Evolutionary conservation across 2,797 vertebrate species (phyloP), one percentile per base, ranked within the genome.

Genomic region (Crocidura indochinensis): DNA sequence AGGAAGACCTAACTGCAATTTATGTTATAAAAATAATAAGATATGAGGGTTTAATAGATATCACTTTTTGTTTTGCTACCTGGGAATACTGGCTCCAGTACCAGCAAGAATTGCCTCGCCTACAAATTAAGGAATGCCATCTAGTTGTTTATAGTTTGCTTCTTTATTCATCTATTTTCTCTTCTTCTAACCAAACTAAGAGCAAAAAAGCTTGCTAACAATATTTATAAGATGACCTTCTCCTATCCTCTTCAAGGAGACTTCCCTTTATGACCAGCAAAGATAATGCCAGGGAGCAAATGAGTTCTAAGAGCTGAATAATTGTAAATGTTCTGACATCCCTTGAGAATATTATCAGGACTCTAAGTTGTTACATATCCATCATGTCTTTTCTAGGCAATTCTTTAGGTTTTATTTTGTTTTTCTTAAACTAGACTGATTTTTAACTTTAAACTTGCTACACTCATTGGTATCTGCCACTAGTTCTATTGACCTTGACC

Each of bases 21-120:
- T 95, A 96, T 96, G 94, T 92, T 79, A 96, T 93, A 97, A 96
- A 97, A 96, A 96, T 96, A 97, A 96, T 93, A 96, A 94, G 90
- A 74, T 94, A 87, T 91, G 94, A 94, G 75, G 89, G 95, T 92
- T 97, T 97, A 80, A 93, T 95, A 92, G 95, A 95, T 97, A 95
- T 76, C 74, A 44, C 47, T 56, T 44, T 51, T 90, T 88, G 74
- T 67, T 77, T 56, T 53, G 88, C 17, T 88, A 56, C 53, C 53
- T 49, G 8, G 71, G 78, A 47, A 10, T 2, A 19, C 46, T 12
- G 87, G 53, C 65, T 75, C 74, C 0, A 4, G 80, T 6, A 0
- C 82, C 77, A 75, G 67, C 53, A 44, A 64, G 53, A 56, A 51
- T 68, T 2, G 26, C 71, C 22, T 15, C 26, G 11, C 82, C 51